Percentiles rank a stretch among this genome's conserved stretches.
Conservation (phyloP, 2,888 invertebrate genomes). For the Nematopogon swammerdamellus region DNA sequence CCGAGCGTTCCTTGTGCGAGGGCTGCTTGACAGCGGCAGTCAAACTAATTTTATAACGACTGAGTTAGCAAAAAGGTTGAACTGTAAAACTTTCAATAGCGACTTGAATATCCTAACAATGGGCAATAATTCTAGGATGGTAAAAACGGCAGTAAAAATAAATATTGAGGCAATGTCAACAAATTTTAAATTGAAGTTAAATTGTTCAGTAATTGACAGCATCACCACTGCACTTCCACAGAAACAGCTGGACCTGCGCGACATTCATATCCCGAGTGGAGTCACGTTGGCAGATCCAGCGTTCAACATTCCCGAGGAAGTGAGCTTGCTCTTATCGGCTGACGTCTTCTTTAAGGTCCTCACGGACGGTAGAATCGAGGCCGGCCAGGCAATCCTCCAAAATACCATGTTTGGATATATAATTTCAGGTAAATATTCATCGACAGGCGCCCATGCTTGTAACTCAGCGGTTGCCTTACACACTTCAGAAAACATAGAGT, state of each 20-base stretch:
- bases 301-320: conserved; percentile 8
- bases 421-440: conserved; percentile 6
- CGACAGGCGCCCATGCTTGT: no score
- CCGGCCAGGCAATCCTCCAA: neutral
- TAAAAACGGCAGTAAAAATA: neutral
- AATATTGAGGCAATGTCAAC: conserved; percentile 7
- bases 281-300: conserved; percentile 8
- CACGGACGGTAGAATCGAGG: conserved; percentile 4
- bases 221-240: conserved; percentile 12
- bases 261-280: conserved; percentile 5
- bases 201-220: conserved; percentile 10
- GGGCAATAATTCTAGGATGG: no score
- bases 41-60: conserved; percentile 1
- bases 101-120: neutral
- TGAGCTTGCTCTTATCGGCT: conserved; percentile 9
- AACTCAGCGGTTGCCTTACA: neutral
- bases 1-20: neutral
- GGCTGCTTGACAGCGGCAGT: conserved; percentile 1
- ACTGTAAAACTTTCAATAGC: neutral
- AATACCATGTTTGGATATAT: conserved; percentile 9
- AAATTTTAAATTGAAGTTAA: conserved; percentile 5
- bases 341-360: conserved; percentile 12
- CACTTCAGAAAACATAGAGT: conserved; percentile 3
- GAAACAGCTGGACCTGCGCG: conserved; percentile 5
- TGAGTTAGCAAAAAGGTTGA: neutral